phyloP scores from a whole-genome alignment of 2,113 vertebrate species.

The Paramormyrops kingsleyae region DNA sequence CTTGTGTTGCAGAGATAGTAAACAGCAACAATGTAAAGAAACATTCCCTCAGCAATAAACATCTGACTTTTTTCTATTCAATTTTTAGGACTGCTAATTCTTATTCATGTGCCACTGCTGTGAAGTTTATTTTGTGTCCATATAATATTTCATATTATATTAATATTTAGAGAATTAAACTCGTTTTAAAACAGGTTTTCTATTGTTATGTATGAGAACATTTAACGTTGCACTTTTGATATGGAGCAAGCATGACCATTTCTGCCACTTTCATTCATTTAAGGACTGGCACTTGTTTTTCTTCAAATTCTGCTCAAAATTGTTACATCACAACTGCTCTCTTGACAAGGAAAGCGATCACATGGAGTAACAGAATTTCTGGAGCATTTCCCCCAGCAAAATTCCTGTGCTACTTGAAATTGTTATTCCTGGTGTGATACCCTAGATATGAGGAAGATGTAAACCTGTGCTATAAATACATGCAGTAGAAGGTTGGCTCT shows the following conservation, averaged over 20 bases:
- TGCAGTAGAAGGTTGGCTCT: background rate
- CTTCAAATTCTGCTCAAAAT: background rate
- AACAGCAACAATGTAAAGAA: background rate
- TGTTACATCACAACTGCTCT: background rate
- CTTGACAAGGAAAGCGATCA: background rate
- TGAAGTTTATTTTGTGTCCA: background rate
- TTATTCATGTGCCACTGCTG: background rate
- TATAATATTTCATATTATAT: background rate
- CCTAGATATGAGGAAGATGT: background rate
- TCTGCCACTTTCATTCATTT: background rate
- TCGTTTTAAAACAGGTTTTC: background rate
- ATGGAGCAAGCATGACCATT: background rate
- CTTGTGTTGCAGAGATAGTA: background rate
- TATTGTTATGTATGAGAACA: background rate
- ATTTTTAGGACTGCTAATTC: background rate
- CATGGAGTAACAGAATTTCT: background rate
- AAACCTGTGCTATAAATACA: background rate
- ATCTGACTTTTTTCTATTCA: background rate
- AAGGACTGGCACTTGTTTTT: background rate
- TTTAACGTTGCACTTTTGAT: background rate
- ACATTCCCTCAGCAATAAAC: background rate
- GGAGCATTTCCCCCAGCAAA: background rate
- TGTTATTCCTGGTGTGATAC: constrained; percentile 7
- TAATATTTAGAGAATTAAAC: background rate
- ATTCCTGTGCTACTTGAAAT: constrained; percentile 1